Conservation (phyloP, 2,888 invertebrate species). For the Diloba caeruleocephala region DNA sequence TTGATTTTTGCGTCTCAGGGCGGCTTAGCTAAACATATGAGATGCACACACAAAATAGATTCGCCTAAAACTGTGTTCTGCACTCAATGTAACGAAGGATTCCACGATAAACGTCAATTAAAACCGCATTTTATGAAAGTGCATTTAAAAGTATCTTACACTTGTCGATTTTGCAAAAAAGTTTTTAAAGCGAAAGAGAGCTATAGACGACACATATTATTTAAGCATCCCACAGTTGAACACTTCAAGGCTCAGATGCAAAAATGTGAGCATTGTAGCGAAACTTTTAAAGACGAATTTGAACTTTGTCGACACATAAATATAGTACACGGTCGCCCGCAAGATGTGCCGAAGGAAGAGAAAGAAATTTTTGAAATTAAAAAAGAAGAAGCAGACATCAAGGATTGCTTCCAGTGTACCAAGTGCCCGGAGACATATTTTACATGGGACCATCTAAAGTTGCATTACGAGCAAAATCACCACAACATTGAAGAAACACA, state of each 20-base stretch:
- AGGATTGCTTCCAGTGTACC: slow-evolving; percentile 74
- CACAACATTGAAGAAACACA: slow-evolving; percentile 70
- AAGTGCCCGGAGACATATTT: slow-evolving; percentile 73
- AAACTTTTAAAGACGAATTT: slow-evolving; percentile 76
- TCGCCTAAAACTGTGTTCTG: slow-evolving; percentile 77
- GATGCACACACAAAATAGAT: slow-evolving; percentile 79
- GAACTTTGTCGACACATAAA: slow-evolving; percentile 79
- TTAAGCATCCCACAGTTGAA: slow-evolving; percentile 70
- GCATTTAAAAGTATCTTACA: slow-evolving; percentile 80
- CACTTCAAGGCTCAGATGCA: slow-evolving; percentile 58
- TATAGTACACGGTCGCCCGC: slow-evolving; percentile 58
- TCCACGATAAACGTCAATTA: slow-evolving; percentile 76
- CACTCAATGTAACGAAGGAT: slow-evolving; percentile 77
- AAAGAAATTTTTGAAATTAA: slow-evolving; percentile 59
- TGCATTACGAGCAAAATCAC: slow-evolving; percentile 77
- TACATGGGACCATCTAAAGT: slow-evolving; percentile 72
- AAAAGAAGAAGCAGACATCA: slow-evolving; percentile 70
- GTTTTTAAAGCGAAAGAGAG: slow-evolving; percentile 80
- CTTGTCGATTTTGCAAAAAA: slow-evolving; percentile 76
- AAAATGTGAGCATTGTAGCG: slow-evolving; percentile 76
- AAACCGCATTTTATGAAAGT: slow-evolving; percentile 79
- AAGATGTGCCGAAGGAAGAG: slow-evolving; percentile 31
- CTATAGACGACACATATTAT: slow-evolving; percentile 75
- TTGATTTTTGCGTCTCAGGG: slow-evolving; percentile 79
- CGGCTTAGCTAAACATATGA: slow-evolving; percentile 78